A percentile compares a stretch with the other conserved stretches of the same genome.
phyloP scores from a whole-genome alignment of 2,113 vertebrate species.

The Prionailurus bengalensis region DNA sequence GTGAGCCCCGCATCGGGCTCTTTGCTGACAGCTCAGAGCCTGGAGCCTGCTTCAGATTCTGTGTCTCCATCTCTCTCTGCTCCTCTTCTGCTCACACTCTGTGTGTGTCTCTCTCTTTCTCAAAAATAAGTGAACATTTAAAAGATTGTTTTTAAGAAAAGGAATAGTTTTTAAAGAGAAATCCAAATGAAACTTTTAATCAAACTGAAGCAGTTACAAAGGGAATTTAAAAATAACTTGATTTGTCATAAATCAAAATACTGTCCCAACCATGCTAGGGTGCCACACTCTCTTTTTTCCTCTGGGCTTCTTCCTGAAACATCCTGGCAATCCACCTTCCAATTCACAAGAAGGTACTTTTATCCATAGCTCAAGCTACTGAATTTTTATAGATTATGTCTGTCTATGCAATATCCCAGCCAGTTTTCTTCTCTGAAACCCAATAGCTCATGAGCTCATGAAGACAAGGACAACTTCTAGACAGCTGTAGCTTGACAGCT shows the following conservation, averaged over 20 bases:
- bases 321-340: neutral
- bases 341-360: neutral
- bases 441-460: neutral
- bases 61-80: too few relatives aligned
- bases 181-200: neutral
- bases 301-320: neutral
- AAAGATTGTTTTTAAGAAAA: neutral
- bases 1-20: too few relatives aligned
- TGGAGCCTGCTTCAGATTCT: too few relatives aligned
- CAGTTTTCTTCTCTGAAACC: neutral
- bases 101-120: too few relatives aligned
- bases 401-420: neutral
- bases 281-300: neutral
- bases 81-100: too few relatives aligned
- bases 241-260: neutral
- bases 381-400: neutral
- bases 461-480: neutral
- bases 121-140: too few relatives aligned
- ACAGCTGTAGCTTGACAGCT: neutral
- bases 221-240: neutral
- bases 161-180: constrained; percentile 29
- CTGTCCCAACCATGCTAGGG: neutral
- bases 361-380: neutral
- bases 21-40: too few relatives aligned
- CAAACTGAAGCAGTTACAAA: neutral